phyloP scores from a whole-genome alignment of 1,140 invertebrate species.

The Pogonus chalceus region DNA sequence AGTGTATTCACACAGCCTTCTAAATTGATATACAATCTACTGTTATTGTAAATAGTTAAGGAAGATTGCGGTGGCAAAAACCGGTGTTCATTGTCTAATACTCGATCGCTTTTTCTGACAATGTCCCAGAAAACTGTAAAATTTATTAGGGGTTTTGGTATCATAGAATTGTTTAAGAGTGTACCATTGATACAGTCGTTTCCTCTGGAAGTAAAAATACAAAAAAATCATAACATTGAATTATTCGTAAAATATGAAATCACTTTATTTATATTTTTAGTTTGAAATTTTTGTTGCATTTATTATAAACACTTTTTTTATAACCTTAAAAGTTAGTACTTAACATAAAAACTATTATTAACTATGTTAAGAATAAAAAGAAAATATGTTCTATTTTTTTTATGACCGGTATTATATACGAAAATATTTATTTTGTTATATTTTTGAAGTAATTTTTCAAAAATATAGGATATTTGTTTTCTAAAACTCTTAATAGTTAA shows the following conservation, averaged over 20 bases:
- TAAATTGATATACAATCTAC: slow-evolving; percentile 70
- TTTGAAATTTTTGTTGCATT: too few relatives aligned
- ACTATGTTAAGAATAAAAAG: too few relatives aligned
- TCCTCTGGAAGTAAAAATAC: slow-evolving; percentile 22
- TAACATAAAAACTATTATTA: too few relatives aligned
- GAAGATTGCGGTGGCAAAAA: slow-evolving; percentile 66
- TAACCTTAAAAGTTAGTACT: too few relatives aligned
- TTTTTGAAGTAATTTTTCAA: too few relatives aligned
- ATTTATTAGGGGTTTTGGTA: slow-evolving; percentile 67
- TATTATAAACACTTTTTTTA: too few relatives aligned
- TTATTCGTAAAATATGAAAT: not conserved
- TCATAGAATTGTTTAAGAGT: slow-evolving; percentile 52
- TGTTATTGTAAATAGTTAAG: slow-evolving; percentile 74
- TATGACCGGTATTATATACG: too few relatives aligned
- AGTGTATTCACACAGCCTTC: slow-evolving; percentile 84
- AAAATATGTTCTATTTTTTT: too few relatives aligned
- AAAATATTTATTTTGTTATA: too few relatives aligned
- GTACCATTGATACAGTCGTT: slow-evolving; percentile 80
- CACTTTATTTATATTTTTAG: not conserved
- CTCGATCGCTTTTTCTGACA: slow-evolving; percentile 26
- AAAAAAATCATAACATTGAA: too few relatives aligned
- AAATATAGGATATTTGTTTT: too few relatives aligned
- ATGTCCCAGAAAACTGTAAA: slow-evolving; percentile 60
- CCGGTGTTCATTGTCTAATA: slow-evolving; percentile 44
- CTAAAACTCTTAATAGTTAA: too few relatives aligned